These are phyloP conservation scores for Gymnodraco acuticeps DNA, from an alignment of 2,797 vertebrate species.

Conservation along the genomic window DNA sequence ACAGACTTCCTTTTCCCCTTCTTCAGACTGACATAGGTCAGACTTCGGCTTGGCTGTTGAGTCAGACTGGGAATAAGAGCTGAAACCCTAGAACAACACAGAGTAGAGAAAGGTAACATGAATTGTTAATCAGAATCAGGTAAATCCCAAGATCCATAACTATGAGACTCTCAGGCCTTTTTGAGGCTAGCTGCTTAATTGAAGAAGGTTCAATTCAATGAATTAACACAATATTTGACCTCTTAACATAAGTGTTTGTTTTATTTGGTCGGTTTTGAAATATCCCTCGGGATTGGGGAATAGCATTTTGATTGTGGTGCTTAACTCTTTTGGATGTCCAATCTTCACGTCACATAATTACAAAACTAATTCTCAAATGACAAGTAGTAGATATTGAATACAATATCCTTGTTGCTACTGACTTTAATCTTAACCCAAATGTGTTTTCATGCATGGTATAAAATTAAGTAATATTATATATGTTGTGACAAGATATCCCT, in stretches of 20 bases:
- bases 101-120: not conserved
- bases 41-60: constrained; percentile 83
- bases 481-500: not conserved
- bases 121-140: not conserved
- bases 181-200: not conserved
- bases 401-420: not conserved
- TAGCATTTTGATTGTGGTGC: not conserved
- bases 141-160: too few species aligned
- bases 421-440: not conserved
- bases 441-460: not conserved
- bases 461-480: not conserved
- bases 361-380: not conserved
- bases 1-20: constrained; percentile 93
- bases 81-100: constrained; percentile 77
- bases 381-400: not conserved
- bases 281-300: not conserved
- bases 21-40: constrained; percentile 88
- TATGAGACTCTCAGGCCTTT: too few species aligned
- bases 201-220: not conserved
- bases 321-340: not conserved
- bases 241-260: not conserved
- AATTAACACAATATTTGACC: not conserved
- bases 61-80: constrained; percentile 82
- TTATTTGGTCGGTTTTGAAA: not conserved
- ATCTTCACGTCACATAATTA: not conserved